Conservation (phyloP, 2,888 invertebrate species). For the Hololepta plana region DNA sequence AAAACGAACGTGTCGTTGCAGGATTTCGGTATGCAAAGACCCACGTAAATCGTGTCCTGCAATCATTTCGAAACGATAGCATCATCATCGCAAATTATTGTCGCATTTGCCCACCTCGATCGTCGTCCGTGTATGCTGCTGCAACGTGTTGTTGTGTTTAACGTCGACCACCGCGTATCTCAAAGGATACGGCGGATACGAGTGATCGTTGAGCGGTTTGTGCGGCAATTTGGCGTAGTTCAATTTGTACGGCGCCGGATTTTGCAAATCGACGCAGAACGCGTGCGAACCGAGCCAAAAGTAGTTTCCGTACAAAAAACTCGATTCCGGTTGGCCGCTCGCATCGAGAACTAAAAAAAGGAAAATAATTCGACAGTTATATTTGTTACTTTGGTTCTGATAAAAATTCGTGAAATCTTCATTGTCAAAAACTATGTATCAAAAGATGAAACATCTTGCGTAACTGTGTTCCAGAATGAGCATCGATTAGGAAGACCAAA, state of each 20-base stretch:
- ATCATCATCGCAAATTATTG: too few species aligned
- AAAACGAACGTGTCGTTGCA: conserved; percentile 21
- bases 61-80: too few species aligned
- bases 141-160: conserved; percentile 26
- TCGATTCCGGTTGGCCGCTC: conserved; percentile 33
- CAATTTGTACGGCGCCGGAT: conserved; percentile 17
- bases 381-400: too few species aligned
- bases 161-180: conserved; percentile 25
- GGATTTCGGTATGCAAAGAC: conserved; percentile 27
- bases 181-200: conserved; percentile 25
- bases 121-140: conserved; percentile 23
- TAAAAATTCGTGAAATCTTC: too few species aligned
- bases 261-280: conserved; percentile 29
- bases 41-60: conserved; percentile 25
- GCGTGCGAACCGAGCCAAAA: conserved; percentile 36
- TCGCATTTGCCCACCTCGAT: conserved; percentile 27
- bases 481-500: too few species aligned
- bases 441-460: too few species aligned
- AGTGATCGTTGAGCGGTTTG: conserved; percentile 19
- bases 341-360: conserved; percentile 33
- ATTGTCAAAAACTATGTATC: too few species aligned
- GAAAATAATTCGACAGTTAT: too few species aligned
- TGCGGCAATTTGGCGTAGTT: conserved; percentile 12
- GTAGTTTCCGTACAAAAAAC: conserved; percentile 39
- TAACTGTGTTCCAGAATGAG: too few species aligned